A percentile compares a stretch with the other conserved stretches of the same genome.
Conservation (phyloP, 2,113 vertebrate species). For the Macheiramphus alcinus region DNA sequence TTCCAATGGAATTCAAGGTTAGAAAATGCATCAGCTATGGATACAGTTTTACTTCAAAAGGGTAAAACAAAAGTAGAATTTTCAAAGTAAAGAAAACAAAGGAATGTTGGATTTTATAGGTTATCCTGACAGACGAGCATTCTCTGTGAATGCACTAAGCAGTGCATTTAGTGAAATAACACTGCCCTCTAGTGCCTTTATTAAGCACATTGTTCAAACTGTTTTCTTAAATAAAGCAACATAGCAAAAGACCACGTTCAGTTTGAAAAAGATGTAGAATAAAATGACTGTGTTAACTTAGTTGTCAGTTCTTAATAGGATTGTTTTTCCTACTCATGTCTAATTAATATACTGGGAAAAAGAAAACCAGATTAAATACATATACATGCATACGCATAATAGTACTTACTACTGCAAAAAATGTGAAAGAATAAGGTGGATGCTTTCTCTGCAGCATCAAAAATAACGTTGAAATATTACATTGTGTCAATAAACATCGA, state of each 20-base stretch:
- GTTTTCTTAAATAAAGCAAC: not conserved
- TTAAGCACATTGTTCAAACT: not conserved
- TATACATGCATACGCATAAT: not conserved
- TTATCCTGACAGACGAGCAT: not conserved
- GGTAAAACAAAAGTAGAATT: not conserved
- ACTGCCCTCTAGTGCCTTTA: constrained; percentile 71
- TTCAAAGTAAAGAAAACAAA: constrained; percentile 31
- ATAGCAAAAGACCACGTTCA: fast-evolving
- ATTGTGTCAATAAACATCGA: not conserved
- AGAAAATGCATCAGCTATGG: not conserved
- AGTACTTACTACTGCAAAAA: not conserved
- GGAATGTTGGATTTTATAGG: not conserved
- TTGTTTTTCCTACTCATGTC: not conserved
- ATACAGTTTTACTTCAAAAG: not conserved
- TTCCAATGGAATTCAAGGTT: not conserved
- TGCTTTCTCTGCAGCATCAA: not conserved
- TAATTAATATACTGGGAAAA: not conserved
- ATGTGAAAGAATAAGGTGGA: not conserved
- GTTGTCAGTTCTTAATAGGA: not conserved
- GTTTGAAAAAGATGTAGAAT: not conserved
- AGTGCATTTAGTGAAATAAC: constrained; percentile 23
- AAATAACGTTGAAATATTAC: not conserved
- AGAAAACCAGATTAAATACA: not conserved
- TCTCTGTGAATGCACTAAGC: not conserved
- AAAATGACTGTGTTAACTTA: not conserved